Evolutionary conservation across 1,140 invertebrate species (phyloP).

Genomic region (Caligus rogercresseyi): DNA sequence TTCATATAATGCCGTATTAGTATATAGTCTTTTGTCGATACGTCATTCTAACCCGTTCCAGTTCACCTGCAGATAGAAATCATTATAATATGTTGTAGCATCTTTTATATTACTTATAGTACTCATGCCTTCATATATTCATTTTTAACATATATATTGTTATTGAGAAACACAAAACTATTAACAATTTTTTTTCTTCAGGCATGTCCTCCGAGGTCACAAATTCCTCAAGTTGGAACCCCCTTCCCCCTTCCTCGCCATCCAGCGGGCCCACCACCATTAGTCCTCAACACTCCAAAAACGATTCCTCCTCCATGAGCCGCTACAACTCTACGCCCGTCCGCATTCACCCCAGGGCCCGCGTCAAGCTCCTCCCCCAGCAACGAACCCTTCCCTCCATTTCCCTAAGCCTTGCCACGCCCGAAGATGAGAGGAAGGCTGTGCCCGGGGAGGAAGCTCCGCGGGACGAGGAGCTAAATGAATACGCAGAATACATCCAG

Average conservation of each 20-base stretch:
- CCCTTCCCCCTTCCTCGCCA: background rate
- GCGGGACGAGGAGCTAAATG: background rate
- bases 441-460: background rate
- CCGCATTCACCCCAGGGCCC: background rate
- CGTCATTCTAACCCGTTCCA: too few relatives aligned
- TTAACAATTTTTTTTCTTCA: too few relatives aligned
- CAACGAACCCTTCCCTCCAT: background rate
- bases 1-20: too few relatives aligned
- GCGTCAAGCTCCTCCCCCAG: background rate
- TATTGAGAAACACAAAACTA: too few relatives aligned
- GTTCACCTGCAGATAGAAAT: too few relatives aligned
- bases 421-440: background rate
- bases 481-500: background rate
- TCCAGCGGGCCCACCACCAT: background rate
- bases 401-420: background rate
- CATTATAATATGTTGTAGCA: too few relatives aligned
- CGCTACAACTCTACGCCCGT: background rate
- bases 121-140: too few relatives aligned
- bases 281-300: background rate
- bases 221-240: background rate
- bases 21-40: too few relatives aligned
- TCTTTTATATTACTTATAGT: too few relatives aligned
- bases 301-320: background rate
- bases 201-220: background rate
- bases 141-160: too few relatives aligned